These are phyloP conservation scores for Orgyia antiqua DNA, from an alignment of 2,888 invertebrate species.

Conservation along the genomic window DNA sequence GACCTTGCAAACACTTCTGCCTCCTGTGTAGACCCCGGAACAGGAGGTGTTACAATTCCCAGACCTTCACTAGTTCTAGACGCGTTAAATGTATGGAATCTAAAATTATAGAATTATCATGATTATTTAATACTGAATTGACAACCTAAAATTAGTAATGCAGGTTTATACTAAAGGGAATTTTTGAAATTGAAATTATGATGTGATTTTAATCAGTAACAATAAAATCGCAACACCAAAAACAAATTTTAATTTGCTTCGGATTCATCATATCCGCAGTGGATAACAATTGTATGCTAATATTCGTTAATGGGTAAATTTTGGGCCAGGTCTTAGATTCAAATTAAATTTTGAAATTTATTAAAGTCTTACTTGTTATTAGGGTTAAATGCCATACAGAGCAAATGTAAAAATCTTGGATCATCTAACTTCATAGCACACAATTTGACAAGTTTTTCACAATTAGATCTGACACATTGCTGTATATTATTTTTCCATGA, in stretches of 20 bases:
- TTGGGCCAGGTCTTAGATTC: too few species aligned
- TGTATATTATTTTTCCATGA: slow-evolving; percentile 99
- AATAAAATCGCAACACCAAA: too few species aligned
- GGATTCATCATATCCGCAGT: too few species aligned
- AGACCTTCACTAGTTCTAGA: slow-evolving; percentile 84
- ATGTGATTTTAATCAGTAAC: too few species aligned
- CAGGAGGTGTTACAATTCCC: slow-evolving; percentile 60
- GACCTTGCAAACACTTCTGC: slow-evolving; percentile 82
- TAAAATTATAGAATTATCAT: slow-evolving; percentile 41
- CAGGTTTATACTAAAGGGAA: too few species aligned
- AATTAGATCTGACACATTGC: slow-evolving; percentile 95
- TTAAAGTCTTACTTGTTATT: slow-evolving; percentile 88
- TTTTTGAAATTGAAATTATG: too few species aligned
- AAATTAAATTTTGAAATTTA: too few species aligned
- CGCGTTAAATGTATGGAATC: slow-evolving; percentile 92
- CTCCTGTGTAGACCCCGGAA: slow-evolving; percentile 65
- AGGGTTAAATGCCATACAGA: slow-evolving; percentile 96
- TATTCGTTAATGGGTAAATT: too few species aligned
- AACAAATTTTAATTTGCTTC: too few species aligned
- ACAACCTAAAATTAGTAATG: too few species aligned
- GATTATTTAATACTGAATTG: too few species aligned
- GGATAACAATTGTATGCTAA: too few species aligned
- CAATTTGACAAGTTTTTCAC: slow-evolving; percentile 93
- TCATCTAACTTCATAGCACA: slow-evolving; percentile 97
- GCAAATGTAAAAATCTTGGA: slow-evolving; percentile 92